Evolutionary conservation across 2,888 invertebrate species (phyloP).

Genomic region (Microdon myrmicae): DNA sequence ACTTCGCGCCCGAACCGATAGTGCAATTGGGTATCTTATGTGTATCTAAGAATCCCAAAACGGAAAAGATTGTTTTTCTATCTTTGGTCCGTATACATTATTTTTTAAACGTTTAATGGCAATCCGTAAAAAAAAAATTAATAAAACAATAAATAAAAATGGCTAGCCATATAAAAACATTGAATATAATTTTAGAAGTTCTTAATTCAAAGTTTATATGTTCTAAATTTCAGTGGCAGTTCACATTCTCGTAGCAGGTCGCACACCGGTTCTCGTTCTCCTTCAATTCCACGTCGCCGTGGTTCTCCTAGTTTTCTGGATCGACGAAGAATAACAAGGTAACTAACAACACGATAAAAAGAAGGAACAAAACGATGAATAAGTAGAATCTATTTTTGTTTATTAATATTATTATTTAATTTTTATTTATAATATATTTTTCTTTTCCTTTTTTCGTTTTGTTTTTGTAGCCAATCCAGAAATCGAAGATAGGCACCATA

Average conservation of each 20-base stretch:
- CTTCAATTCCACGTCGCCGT: conserved; percentile 90
- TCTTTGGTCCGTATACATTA: no score
- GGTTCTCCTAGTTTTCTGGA: conserved; percentile 96
- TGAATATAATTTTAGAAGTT: no score
- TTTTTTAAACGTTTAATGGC: no score
- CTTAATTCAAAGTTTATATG: no score
- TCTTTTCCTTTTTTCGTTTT: conserved; percentile 56
- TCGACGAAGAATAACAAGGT: conserved; percentile 94
- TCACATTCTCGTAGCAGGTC: conserved; percentile 56
- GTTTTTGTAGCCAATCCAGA: conserved; percentile 55
- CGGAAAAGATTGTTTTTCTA: no score
- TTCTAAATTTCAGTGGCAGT: conserved; percentile 55
- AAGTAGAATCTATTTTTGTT: no score
- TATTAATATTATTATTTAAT: conserved; percentile 39
- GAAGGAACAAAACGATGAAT: conserved; percentile 6
- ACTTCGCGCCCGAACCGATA: no score
- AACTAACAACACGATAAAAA: conserved; percentile 57
- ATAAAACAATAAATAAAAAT: no score
- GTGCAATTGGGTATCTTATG: no score
- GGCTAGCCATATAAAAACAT: no score
- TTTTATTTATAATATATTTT: conserved; percentile 42
- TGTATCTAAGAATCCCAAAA: no score
- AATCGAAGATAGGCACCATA: conserved; percentile 55
- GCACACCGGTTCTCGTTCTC: conserved; percentile 75
- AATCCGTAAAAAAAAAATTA: no score